Conservation (phyloP, 2,113 vertebrate genomes). For the Nothobranchius kuhntae region DNA sequence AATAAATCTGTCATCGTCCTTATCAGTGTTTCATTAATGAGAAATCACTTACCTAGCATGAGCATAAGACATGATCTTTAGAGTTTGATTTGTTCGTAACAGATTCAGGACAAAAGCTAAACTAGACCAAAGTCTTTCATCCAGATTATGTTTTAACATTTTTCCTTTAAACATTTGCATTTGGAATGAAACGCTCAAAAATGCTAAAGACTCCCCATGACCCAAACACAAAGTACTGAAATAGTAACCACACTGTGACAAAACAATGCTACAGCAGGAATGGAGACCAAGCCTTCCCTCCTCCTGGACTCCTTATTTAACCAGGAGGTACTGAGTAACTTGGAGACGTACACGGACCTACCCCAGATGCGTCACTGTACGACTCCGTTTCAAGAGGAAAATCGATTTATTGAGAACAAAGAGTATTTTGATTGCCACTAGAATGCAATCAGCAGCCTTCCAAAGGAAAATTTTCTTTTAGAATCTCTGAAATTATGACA, state of each 20-base stretch:
- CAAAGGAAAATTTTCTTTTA: slow-evolving; percentile 31
- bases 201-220: background rate
- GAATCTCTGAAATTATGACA: slow-evolving; percentile 28
- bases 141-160: background rate
- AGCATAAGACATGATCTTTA: too few relatives aligned
- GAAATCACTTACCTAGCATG: too few relatives aligned
- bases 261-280: background rate
- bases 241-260: slow-evolving; percentile 2
- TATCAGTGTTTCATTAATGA: too few relatives aligned
- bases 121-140: background rate
- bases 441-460: background rate
- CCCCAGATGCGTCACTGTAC: background rate
- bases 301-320: slow-evolving; percentile 24
- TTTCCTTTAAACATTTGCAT: background rate
- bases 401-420: background rate
- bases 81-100: too few relatives aligned
- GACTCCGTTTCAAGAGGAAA: background rate
- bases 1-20: too few relatives aligned
- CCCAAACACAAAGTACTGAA: background rate
- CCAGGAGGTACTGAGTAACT: slow-evolving; percentile 26
- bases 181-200: background rate
- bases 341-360: background rate
- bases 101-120: too few relatives aligned
- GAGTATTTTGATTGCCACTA: background rate
- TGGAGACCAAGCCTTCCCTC: background rate